These are phyloP conservation scores for Atta colombica DNA, from an alignment of 1,140 invertebrate species.

Conservation along the genomic window DNA sequence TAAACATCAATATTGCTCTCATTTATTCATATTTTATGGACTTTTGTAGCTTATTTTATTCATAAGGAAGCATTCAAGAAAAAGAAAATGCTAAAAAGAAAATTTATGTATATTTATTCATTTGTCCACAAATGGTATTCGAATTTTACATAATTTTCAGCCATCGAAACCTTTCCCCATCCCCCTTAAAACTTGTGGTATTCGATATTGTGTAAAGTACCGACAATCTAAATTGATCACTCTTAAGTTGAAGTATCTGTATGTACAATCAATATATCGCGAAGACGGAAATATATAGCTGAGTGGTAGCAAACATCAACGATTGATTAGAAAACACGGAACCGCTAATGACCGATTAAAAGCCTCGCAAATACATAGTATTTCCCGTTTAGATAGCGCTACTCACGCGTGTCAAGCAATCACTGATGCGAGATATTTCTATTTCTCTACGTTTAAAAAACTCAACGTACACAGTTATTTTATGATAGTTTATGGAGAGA, in stretches of 20 bases:
- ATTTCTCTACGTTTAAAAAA: slow-evolving; percentile 35
- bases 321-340: slow-evolving; percentile 72
- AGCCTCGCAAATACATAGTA: slow-evolving; percentile 63
- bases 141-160: too few relatives aligned
- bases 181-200: too few relatives aligned
- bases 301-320: slow-evolving; percentile 35
- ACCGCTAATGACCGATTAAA: slow-evolving; percentile 62
- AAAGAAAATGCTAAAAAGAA: too few relatives aligned
- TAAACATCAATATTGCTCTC: too few relatives aligned
- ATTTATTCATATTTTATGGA: too few relatives aligned
- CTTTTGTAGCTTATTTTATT: too few relatives aligned
- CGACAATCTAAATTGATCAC: background rate
- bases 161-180: too few relatives aligned
- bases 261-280: background rate
- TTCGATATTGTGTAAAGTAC: background rate
- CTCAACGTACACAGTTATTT: slow-evolving; percentile 14
- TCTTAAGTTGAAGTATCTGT: slow-evolving; percentile 22
- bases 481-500: background rate
- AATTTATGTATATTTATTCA: too few relatives aligned
- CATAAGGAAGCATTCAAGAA: too few relatives aligned
- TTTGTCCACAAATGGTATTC: too few relatives aligned
- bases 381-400: slow-evolving; percentile 76
- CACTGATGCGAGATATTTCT: slow-evolving; percentile 14
- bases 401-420: slow-evolving; percentile 39
- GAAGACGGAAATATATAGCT: background rate